Evolutionary conservation across 2,113 vertebrate species (phyloP), one percentile per base, ranked within the genome.

Genomic region (Scartelaos histophorus): DNA sequence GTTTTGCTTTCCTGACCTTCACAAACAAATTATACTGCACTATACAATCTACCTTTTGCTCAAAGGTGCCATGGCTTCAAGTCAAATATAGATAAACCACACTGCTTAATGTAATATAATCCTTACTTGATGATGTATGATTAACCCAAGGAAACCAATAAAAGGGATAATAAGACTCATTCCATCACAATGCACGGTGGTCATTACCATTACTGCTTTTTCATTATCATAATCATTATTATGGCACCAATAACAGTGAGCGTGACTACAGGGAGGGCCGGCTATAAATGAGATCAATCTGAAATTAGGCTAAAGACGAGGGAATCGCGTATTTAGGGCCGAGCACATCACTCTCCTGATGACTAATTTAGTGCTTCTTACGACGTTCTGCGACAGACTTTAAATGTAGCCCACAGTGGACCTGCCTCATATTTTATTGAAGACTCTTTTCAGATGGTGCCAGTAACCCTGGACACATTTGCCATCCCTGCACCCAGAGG

Each of bases 141-240:
- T 84, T 81, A 78, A 85, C 79, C 79, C 19, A 45, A 49, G 68
- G 82, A 61, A 47, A 74, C 57, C 53, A 46, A 62, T 61, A 57
- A 66, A 71, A 68, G 73, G 62, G 43, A 29, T 68, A 67, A 64
- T 83, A 75, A 61, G 56, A 11, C 80, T 74, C 75, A 82, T 85
- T 83, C 68, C 64, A 73, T 81, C 47, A 67, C 83, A 67, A 80
- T 49, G 24, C 67, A 77, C 77, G 77, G 67, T 73, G 38, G 66
- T 66, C 76, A 87, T 82, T 74, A 77, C 62, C 66, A 56, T 71
- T 77, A 81, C 74, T 67, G 49, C 66, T 73, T 84, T 66, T 80
- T 80, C 77, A 83, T 83, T 79, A 83, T 78, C 74, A 66, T 82
- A 78, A 78, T 82, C 34, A 61, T 85, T 86, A 76, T 81, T 83